Evolutionary conservation across 2,797 vertebrate species (phyloP), one percentile per base, ranked within the genome.

Genomic region (Simalia tracyae): DNA sequence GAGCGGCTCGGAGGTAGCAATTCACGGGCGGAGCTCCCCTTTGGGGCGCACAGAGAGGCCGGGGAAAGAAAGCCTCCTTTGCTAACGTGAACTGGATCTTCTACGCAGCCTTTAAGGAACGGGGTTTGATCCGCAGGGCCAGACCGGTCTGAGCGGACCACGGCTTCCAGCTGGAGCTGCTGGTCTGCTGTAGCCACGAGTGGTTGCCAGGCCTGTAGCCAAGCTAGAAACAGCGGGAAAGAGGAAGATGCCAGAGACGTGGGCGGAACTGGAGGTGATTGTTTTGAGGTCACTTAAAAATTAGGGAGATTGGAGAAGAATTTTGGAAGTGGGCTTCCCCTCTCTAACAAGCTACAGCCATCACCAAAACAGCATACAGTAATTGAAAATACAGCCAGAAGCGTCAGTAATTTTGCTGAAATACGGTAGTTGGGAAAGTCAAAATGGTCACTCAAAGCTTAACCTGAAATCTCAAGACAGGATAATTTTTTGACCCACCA

Each of bases 1-100:
- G 46, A 86, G 4, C 28, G 11, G n/a, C 2, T 60, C 17, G 2
- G n/a, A 6, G 31, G 86, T 42, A 87, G 59, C 46, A 61, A 87
- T 42, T 87, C 19, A 6, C 36, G 26, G 86, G 36, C 12, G 31
- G 24, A 2, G n/a, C 7, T 86, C 31, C 60, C 0, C 31, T 59
- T 22, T 57, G 17, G 19, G 19, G 31, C 11, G 59, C 31, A 11
- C 31, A 19, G 22, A 22, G 7, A 60, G 11, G 19, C 10, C 10
- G 7, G 1, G 22, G 0, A 3, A 9, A 2, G 0, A 10, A 19
- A 24, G 3, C n/a, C 10, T 63, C 24, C 59, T 63, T 81, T 46
- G 72, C 72, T 46, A 46, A 81, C 1, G 19, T 81, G 36, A 9
- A 76, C 3, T 72, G 15, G 68, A 42, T 76, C 36, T 76, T 46